Evolutionary conservation across 2,113 vertebrate genomes (phyloP), one percentile per base, ranked within the genome.

Genomic region (Prietella phreatophila): DNA sequence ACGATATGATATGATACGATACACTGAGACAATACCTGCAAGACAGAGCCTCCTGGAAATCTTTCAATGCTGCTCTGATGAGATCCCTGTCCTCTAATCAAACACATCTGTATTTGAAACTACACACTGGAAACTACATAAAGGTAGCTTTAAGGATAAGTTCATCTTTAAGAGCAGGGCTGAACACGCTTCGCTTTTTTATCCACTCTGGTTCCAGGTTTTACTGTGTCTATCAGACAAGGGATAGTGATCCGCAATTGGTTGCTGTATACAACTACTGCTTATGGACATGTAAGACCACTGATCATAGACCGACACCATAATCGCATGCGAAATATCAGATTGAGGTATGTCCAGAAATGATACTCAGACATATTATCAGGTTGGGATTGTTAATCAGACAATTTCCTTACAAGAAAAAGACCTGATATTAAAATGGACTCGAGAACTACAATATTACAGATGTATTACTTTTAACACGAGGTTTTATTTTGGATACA

Each of bases 81-180:
- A 61, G 67, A 61, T 47, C 33, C 58, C 7, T 71, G 19, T 22
- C 15, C 13, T 42, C 50, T 86, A 86, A 86, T 86, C 85, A 13
- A 81, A 69, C n/a, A 65, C 85, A 81, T 56, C 30, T 85, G 83
- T 67, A 30, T 15, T 63, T 53, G 63, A 71, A 71, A 75, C 30
- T 56, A 58, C 50, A 73, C 33, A 55, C 58, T 79, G 67, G 53
- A 14, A 55, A 55, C 53, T 55, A 55, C 13, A 14, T 11, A 53
- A 56, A 27, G 10, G 20, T 36, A 33, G 17, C 30, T 0, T 47
- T 47, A 47, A 58, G 33, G 42, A 7, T 47, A 0, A 47, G 42
- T 47, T 47, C 42, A 61, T 83, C 10, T 82, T 39, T 39, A 58
- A 60, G 58, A 61, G 11, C 11, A 82, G 9, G 4, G 25, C 11